A percentile compares a stretch with the other conserved stretches of the same genome.
phyloP scores from a whole-genome alignment of 2,888 invertebrate species.

The Epistrophe grossulariae region DNA sequence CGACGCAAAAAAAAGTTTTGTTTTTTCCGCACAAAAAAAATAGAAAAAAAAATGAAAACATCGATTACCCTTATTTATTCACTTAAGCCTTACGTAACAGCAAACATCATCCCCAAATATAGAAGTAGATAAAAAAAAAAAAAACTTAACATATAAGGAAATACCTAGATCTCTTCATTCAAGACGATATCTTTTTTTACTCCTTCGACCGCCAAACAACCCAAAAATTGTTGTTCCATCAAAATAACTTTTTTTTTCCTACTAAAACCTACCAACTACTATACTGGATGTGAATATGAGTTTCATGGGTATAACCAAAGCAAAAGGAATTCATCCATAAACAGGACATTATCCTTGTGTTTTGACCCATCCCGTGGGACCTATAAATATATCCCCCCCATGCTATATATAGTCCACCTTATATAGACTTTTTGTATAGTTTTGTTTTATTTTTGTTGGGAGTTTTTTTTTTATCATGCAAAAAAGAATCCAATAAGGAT shows the following conservation, averaged over 20 bases:
- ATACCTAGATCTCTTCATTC: constrained; percentile 12
- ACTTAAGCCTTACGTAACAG: constrained; percentile 68
- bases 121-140: constrained; percentile 61
- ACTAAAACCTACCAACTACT: too few relatives aligned
- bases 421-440: neutral
- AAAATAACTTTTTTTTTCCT: constrained; percentile 43
- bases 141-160: constrained; percentile 31
- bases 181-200: constrained; percentile 39
- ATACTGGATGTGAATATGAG: neutral
- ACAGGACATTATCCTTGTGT: constrained; percentile 77
- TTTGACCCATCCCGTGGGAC: constrained; percentile 81
- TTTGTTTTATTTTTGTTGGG: constrained; percentile 4
- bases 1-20: constrained; percentile 5
- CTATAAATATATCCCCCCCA: constrained; percentile 84
- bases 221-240: constrained; percentile 55
- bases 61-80: constrained; percentile 76
- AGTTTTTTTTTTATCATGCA: constrained; percentile 67
- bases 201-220: constrained; percentile 57
- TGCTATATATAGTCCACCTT: constrained; percentile 51
- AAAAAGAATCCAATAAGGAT: constrained; percentile 59
- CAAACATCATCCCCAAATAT: constrained; percentile 70
- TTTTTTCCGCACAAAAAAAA: neutral
- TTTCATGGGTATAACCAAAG: constrained; percentile 25
- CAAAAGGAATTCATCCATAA: constrained; percentile 76
- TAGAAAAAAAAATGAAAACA: constrained; percentile 19